Evolutionary conservation across 2,888 invertebrate species (phyloP), one percentile per base, ranked within the genome.

Genomic region (Amiota mariae): DNA sequence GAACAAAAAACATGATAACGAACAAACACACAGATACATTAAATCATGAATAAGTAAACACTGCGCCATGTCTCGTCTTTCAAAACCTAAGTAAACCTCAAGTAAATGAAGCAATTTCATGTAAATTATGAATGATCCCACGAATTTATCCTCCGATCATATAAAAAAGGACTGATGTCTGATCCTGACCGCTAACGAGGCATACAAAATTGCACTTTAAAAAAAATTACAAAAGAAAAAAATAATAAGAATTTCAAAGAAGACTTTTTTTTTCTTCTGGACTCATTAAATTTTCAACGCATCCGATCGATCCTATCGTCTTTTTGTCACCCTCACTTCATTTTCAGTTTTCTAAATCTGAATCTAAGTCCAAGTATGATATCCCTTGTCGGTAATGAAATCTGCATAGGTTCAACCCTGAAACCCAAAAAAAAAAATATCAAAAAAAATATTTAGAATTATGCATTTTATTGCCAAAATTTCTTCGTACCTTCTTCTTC

Each of bases 41-140:
- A 1, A 24, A 24, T 24, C 24, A 24, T 24, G 24, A 24, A 3
- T 24, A 24, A 24, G 24, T 24, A 24, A 24, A 36, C 36, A 13
- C 9, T 46, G 36, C 1, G 64, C 64, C 20, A 20, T 18, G 18
- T 18, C 1, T 24, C 11, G 18, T 8, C 9, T 24, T 13, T 18
- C 61, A 15, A 61, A 36, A 2, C 36, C 36, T 36, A 18, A 64
- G 63, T 12, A 51, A 70, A 72, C 70, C 59, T 24, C 10, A 36
- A 68, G 46, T 24, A 18, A 85, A 84, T 86, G 82, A 86, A 84
- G 83, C 78, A 83, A 84, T 84, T 84, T 84, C 86, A 85, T 86
- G 85, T 85, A 85, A 84, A 86, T 84, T 84, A 84, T 78, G 85
- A 83, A 85, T 86, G 85, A 79, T 84, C 85, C 80, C 83, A 78